Base-by-base conservation (phyloP, 2,797 vertebrate genomes). In the Helostoma temminkii region DNA sequence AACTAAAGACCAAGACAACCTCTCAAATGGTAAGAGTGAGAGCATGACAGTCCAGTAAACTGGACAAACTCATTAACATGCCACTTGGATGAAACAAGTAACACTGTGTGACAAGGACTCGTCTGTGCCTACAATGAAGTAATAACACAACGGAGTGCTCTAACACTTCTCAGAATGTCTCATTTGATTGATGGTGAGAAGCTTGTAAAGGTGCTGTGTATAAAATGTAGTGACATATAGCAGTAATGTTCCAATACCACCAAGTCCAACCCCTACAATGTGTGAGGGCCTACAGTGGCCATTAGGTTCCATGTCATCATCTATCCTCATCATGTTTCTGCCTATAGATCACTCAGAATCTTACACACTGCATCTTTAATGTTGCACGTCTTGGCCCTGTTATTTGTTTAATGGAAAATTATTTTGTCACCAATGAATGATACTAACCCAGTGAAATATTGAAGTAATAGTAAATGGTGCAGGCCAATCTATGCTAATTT, bases 1-100 rank as follows among this genome's bases (percentile, higher is more conserved):
- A 93, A 77, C 82, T 93, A 0, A 71, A 93, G 68, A 94, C 92
- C 48, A 80, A 93, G 59, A 93, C 94, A 79, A 86, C 86, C 19
- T 80, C 89, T 48, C 85, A 91, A 66, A 92, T 94, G 95, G 98
- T 98, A 94, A 94, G 86, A 72, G 19, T 53, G 32, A 77, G 39
- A 83, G 92, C 93, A 94, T 94, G 91, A 65, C 18, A 14, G n/a
- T 61, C 26, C 46, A 64, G 46, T 49, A 46, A 57, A 46, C 22
- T 82, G 53, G 59, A 81, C 15, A 10, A 78, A 60, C 66, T 49
- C 41, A 68, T 49, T 87, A 88, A 86, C 76, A 54, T 60, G 15
- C 46, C 24, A 56, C 65, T 16, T 74, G 34, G 64, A 78, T 82
- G 74, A 59, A 67, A 28, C 19, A 75, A 48, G 53, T 62, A 74